Percentiles rank a stretch among this genome's conserved stretches.
Conservation (phyloP, 2,113 vertebrate species). For the Motacilla tschutschensis region DNA sequence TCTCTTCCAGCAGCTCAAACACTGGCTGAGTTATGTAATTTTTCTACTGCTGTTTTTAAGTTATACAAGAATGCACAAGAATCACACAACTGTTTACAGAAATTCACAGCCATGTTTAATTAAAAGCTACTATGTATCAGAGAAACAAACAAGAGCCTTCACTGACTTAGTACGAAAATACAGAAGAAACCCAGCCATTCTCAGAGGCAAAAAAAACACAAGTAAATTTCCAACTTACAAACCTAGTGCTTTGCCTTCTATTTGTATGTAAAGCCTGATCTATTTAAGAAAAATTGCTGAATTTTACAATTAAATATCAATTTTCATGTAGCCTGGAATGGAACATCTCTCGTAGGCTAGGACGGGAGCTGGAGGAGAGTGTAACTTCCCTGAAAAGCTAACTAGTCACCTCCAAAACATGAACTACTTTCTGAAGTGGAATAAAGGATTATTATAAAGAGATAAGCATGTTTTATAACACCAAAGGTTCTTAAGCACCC, state of each 20-base stretch:
- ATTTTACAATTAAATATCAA: background rate
- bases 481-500: background rate
- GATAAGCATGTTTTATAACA: constrained; percentile 1
- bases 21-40: background rate
- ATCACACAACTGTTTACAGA: background rate
- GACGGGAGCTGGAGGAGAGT: rapidly evolving
- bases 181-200: background rate
- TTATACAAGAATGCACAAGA: background rate
- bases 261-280: background rate
- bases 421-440: background rate
- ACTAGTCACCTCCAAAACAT: background rate
- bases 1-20: background rate
- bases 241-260: background rate
- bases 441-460: background rate
- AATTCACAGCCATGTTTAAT: background rate
- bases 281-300: background rate
- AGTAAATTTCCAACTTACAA: background rate
- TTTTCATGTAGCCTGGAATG: background rate
- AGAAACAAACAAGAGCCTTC: background rate
- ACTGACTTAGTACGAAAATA: background rate
- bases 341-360: background rate
- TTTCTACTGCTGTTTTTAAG: background rate
- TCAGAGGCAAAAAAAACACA: background rate
- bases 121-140: background rate
- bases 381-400: background rate